These are phyloP conservation scores for Hirudinaria manillensis DNA, from an alignment of 2,888 invertebrate species.

Conservation along the genomic window DNA sequence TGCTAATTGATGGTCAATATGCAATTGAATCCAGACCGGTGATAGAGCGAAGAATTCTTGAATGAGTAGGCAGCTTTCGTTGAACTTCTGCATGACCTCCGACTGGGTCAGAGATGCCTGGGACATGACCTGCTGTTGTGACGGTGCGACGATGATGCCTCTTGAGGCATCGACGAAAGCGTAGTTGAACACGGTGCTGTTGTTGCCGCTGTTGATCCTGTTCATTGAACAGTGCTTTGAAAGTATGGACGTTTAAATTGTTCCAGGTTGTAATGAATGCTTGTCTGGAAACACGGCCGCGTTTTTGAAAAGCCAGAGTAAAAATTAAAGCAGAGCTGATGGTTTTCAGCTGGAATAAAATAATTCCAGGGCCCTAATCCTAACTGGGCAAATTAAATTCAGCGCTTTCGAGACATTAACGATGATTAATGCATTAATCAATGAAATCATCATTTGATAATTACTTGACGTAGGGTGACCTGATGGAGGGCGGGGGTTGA, in stretches of 20 bases:
- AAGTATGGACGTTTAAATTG: too few relatives aligned
- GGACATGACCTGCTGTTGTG: slow-evolving; percentile 42
- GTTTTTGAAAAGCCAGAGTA: neutral
- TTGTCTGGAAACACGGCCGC: neutral
- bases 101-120: slow-evolving; percentile 52
- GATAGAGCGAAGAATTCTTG: slow-evolving; percentile 27
- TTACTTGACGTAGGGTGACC: neutral
- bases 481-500: neutral
- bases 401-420: too few relatives aligned
- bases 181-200: slow-evolving; percentile 71
- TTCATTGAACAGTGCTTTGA: neutral
- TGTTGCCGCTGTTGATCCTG: slow-evolving; percentile 63
- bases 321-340: too few relatives aligned
- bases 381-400: too few relatives aligned
- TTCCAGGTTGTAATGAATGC: neutral
- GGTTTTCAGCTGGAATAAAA: too few relatives aligned
- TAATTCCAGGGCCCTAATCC: too few relatives aligned
- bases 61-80: slow-evolving; percentile 61
- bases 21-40: neutral
- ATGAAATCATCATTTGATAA: neutral
- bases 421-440: too few relatives aligned
- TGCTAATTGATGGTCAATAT: too few relatives aligned
- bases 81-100: slow-evolving; percentile 67
- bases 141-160: slow-evolving; percentile 67
- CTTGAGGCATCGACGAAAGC: slow-evolving; percentile 68